Evolutionary conservation across 2,797 vertebrate genomes (phyloP).

Genomic region (Peromyscus eremicus): DNA sequence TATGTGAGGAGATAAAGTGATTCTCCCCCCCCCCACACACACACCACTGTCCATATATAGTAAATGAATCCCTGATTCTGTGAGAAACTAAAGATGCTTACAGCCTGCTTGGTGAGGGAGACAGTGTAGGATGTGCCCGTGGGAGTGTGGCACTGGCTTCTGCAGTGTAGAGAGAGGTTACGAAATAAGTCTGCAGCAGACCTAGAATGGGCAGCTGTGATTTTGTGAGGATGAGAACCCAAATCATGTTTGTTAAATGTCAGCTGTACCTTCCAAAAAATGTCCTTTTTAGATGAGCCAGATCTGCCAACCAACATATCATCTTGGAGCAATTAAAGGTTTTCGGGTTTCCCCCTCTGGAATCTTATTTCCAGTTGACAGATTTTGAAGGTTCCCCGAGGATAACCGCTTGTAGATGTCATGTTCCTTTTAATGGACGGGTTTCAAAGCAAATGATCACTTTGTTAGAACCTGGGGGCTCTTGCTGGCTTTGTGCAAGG

Average conservation of each 20-base stretch:
- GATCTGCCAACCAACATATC: conserved; percentile 70
- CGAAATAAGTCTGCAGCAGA: conserved; percentile 64
- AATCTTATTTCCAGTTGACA: conserved; percentile 79
- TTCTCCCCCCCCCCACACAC: background rate
- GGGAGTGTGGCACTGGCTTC: conserved; percentile 40
- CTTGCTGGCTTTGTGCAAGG: conserved; percentile 29
- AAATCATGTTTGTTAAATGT: conserved; percentile 78
- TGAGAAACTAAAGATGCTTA: conserved; percentile 1
- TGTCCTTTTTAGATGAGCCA: conserved; percentile 78
- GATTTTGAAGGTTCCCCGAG: conserved; percentile 74
- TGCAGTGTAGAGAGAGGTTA: conserved; percentile 46
- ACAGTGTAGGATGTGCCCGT: conserved; percentile 35
- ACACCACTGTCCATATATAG: background rate
- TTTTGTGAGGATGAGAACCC: conserved; percentile 67
- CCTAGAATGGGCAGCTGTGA: conserved; percentile 68
- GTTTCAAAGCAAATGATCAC: conserved; percentile 69
- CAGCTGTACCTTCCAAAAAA: conserved; percentile 71
- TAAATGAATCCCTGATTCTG: background rate
- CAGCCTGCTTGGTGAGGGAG: background rate
- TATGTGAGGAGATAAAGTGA: conserved; percentile 57
- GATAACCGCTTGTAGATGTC: conserved; percentile 70
- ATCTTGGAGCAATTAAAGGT: conserved; percentile 78
- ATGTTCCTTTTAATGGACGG: conserved; percentile 72
- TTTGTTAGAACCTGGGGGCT: conserved; percentile 65
- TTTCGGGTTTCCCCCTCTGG: conserved; percentile 73